phyloP scores from a whole-genome alignment of 2,888 invertebrate genomes.

The Hecatera dysodea region DNA sequence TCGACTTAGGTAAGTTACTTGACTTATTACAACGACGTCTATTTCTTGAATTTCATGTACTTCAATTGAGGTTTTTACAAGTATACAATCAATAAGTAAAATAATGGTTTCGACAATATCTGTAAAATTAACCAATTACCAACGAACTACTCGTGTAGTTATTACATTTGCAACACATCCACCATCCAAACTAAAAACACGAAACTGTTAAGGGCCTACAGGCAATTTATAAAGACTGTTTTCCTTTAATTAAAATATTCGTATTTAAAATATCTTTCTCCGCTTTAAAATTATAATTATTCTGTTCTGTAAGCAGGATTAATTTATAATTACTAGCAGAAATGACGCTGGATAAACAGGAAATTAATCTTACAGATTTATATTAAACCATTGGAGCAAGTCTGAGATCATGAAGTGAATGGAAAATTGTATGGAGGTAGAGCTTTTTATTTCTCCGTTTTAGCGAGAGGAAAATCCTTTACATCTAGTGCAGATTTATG shows the following conservation, averaged over 20 bases:
- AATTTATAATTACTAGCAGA: slow-evolving; percentile 45
- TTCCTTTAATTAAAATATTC: not conserved
- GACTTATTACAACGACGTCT: no score
- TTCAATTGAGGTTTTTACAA: no score
- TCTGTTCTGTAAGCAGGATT: slow-evolving; percentile 22
- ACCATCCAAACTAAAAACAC: not conserved
- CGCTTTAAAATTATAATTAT: slow-evolving; percentile 6
- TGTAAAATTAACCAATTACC: no score
- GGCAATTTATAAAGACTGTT: not conserved
- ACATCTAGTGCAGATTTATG: no score
- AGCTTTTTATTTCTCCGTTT: not conserved
- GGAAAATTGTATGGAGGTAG: slow-evolving; percentile 3
- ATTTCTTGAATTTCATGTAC: no score
- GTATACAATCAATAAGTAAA: no score
- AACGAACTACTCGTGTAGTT: no score
- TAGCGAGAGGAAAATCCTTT: no score
- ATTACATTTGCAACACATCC: no score
- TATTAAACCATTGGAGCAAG: slow-evolving; percentile 32
- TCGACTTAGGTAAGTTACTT: not conserved
- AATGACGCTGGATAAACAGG: slow-evolving; percentile 15
- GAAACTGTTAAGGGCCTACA: no score
- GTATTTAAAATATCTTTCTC: not conserved
- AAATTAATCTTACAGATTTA: slow-evolving; percentile 35
- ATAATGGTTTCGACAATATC: no score
- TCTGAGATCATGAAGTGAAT: slow-evolving; percentile 20